Evolutionary conservation across 2,113 vertebrate genomes (phyloP).

Genomic region (Bos javanicus): DNA sequence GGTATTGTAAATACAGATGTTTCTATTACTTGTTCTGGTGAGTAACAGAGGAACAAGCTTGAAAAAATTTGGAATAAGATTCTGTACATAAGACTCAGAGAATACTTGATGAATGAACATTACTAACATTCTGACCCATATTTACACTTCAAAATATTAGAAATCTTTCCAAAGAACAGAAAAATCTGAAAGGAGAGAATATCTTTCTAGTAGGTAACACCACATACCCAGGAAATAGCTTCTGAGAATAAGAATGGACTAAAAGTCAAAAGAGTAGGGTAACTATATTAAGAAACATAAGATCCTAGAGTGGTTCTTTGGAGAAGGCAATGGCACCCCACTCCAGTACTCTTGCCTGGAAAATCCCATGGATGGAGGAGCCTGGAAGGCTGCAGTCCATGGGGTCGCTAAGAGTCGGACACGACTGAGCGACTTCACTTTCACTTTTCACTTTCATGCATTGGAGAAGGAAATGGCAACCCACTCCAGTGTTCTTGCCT

Average conservation of each 20-base stretch:
- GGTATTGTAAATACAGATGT: conserved; percentile 40
- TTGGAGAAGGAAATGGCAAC: too few relatives aligned
- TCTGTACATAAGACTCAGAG: background rate
- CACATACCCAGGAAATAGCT: background rate
- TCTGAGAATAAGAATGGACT: background rate
- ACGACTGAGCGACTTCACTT: too few relatives aligned
- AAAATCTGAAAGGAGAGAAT: background rate
- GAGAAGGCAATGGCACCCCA: too few relatives aligned
- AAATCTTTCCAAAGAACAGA: conserved; percentile 8
- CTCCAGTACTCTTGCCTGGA: too few relatives aligned
- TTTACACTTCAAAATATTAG: conserved; percentile 16
- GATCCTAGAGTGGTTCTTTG: background rate
- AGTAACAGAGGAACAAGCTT: background rate
- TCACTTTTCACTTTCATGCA: too few relatives aligned
- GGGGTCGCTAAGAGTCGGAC: too few relatives aligned
- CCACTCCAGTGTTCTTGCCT: too few relatives aligned
- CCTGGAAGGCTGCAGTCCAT: too few relatives aligned
- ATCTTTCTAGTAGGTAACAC: background rate
- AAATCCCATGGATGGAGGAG: too few relatives aligned
- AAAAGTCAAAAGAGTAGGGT: background rate
- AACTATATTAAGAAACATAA: background rate
- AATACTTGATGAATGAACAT: background rate
- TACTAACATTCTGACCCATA: background rate
- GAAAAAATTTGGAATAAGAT: background rate
- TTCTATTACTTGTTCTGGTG: conserved; percentile 32